Conservation (phyloP, 2,113 vertebrate genomes). For the Pipa parva region DNA sequence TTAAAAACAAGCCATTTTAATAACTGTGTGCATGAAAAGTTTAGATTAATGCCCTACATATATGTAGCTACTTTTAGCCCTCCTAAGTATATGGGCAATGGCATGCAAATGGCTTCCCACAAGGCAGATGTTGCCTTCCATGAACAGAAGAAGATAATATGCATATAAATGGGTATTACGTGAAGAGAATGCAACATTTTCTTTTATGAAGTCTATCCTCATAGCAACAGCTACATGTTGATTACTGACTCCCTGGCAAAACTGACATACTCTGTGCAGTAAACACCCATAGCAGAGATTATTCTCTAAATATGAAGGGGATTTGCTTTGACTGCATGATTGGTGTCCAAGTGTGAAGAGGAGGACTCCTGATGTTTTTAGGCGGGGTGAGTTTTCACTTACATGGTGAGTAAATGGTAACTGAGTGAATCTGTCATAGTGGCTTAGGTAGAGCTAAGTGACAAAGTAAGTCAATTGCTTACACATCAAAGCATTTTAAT, state of each 20-base stretch:
- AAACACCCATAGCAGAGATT: slow-evolving; percentile 14
- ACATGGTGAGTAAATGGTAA: slow-evolving; percentile 18
- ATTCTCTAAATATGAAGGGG: slow-evolving; percentile 3
- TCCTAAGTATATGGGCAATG: no score
- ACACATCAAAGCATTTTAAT: slow-evolving; percentile 20
- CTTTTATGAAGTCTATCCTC: no score
- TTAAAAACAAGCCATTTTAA: no score
- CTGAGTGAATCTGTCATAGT: slow-evolving; percentile 24
- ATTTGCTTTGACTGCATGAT: neutral
- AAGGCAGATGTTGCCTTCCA: no score
- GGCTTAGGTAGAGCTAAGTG: slow-evolving; percentile 17
- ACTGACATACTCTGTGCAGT: neutral
- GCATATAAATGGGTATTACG: no score
- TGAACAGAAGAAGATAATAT: no score
- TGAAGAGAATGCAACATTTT: no score
- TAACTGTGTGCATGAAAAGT: no score
- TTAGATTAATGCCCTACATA: no score
- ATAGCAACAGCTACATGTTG: neutral
- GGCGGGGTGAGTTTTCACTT: slow-evolving; percentile 24
- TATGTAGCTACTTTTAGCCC: no score
- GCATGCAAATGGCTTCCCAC: no score
- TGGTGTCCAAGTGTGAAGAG: neutral
- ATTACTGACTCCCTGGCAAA: neutral
- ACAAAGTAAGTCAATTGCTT: slow-evolving; percentile 26
- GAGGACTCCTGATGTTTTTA: neutral